Percentiles rank a stretch among this genome's conserved stretches.
Evolutionary conservation across 2,888 invertebrate species (phyloP).

Genomic region (Aleiodes alternator): DNA sequence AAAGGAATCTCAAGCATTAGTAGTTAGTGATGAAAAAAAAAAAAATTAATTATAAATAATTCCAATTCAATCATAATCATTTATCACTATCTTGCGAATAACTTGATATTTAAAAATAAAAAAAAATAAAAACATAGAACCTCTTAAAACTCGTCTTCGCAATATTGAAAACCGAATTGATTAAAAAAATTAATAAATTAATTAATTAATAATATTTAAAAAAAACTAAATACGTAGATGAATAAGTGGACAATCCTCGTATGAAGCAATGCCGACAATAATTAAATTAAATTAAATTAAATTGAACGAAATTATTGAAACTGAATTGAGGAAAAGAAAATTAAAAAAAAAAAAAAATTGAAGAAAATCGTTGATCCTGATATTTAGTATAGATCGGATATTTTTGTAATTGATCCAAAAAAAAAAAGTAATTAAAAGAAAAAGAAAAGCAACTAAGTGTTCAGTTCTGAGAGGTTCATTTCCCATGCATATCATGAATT

Average conservation of each 20-base stretch:
- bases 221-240: constrained; percentile 17
- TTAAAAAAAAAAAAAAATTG: constrained; percentile 49
- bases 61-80: background rate
- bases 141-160: constrained; percentile 32
- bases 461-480: constrained; percentile 52
- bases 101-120: background rate
- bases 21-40: no score
- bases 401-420: constrained; percentile 67
- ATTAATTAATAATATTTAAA: constrained; percentile 31
- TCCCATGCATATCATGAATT: constrained; percentile 48
- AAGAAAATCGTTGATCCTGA: constrained; percentile 53
- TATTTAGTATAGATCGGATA: constrained; percentile 68
- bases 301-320: constrained; percentile 53
- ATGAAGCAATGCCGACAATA: constrained; percentile 74
- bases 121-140: constrained; percentile 16
- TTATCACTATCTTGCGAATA: background rate
- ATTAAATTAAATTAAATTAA: constrained; percentile 51
- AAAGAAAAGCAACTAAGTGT: constrained; percentile 31
- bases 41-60: no score
- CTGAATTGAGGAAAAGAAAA: constrained; percentile 57
- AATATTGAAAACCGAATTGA: constrained; percentile 19
- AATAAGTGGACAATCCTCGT: constrained; percentile 68
- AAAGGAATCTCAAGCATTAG: background rate
- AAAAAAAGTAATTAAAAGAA: background rate
- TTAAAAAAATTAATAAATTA: constrained; percentile 12